Evolutionary conservation across 1,140 invertebrate genomes (phyloP).

Genomic region (Battus philenor): DNA sequence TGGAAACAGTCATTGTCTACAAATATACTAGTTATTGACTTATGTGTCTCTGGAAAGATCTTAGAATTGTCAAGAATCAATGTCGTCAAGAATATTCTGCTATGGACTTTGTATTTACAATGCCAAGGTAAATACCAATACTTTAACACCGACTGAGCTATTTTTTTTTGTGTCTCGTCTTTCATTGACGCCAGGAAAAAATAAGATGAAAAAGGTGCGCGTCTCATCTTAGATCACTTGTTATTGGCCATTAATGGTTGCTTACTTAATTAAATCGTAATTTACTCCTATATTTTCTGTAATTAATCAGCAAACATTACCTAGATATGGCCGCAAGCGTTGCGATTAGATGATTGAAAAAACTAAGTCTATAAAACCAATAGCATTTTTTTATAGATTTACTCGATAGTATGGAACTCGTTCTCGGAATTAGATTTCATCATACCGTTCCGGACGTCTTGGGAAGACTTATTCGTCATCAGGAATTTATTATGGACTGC

Average conservation of each 20-base stretch:
- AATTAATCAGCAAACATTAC: conserved; percentile 35
- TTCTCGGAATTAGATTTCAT: conserved; percentile 38
- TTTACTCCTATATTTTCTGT: conserved; percentile 43
- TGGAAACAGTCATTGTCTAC: too few relatives aligned
- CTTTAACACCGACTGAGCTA: conserved; percentile 16
- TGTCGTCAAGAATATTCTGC: conserved; percentile 7
- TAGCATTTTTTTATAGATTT: conserved; percentile 46
- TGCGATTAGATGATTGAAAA: conserved; percentile 44
- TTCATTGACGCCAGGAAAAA: conserved; percentile 26
- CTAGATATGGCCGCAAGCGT: conserved; percentile 40
- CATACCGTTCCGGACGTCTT: conserved; percentile 21
- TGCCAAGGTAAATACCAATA: conserved; percentile 28
- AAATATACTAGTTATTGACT: too few relatives aligned
- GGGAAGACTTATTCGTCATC: conserved; percentile 27
- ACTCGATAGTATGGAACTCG: conserved; percentile 21
- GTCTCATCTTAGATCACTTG: conserved; percentile 26
- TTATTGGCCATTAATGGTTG: conserved; percentile 38
- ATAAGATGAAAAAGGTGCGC: conserved; percentile 22
- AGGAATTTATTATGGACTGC: conserved; percentile 17
- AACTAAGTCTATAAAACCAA: conserved; percentile 44
- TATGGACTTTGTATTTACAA: conserved; percentile 11
- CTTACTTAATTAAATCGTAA: conserved; percentile 51
- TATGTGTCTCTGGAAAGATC: too few relatives aligned
- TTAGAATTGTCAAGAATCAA: neutral
- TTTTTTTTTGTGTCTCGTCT: conserved; percentile 25